A percentile compares a stretch with the other conserved stretches of the same genome.
These are phyloP conservation scores for Papilio helenus DNA, from an alignment of 1,140 invertebrate species.

Conservation along the genomic window DNA sequence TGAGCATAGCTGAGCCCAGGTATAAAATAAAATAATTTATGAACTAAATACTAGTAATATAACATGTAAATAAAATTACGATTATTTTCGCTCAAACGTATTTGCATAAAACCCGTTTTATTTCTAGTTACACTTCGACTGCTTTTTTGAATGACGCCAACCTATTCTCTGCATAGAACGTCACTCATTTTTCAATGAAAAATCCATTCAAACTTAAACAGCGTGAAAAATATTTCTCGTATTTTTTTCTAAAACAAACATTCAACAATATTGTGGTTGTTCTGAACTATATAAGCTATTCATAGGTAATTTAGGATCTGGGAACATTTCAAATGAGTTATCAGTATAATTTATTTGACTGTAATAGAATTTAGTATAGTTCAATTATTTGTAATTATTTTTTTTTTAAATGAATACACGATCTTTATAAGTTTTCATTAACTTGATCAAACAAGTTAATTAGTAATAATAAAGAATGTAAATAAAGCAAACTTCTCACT, in stretches of 20 bases:
- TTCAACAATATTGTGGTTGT: slow-evolving; percentile 5
- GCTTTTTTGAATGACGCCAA: slow-evolving; percentile 24
- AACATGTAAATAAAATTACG: slow-evolving; percentile 11
- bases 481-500: slow-evolving; percentile 49
- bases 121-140: slow-evolving; percentile 32
- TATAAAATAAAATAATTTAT: slow-evolving; percentile 6
- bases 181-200: slow-evolving; percentile 34
- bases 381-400: too few relatives aligned
- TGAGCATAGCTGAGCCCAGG: background rate
- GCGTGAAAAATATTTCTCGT: background rate
- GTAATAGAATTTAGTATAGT: too few relatives aligned
- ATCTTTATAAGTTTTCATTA: background rate
- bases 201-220: slow-evolving; percentile 25
- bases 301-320: too few relatives aligned
- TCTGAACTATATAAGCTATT: background rate
- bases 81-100: slow-evolving; percentile 24
- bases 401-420: too few relatives aligned
- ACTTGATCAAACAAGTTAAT: background rate
- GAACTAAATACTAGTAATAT: background rate
- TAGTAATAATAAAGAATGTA: slow-evolving; percentile 40
- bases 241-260: background rate
- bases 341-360: too few relatives aligned
- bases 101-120: slow-evolving; percentile 25
- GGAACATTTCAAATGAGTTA: too few relatives aligned
- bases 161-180: slow-evolving; percentile 26